Conservation (phyloP, 2,113 vertebrate genomes). For the Megalops atlanticus region DNA sequence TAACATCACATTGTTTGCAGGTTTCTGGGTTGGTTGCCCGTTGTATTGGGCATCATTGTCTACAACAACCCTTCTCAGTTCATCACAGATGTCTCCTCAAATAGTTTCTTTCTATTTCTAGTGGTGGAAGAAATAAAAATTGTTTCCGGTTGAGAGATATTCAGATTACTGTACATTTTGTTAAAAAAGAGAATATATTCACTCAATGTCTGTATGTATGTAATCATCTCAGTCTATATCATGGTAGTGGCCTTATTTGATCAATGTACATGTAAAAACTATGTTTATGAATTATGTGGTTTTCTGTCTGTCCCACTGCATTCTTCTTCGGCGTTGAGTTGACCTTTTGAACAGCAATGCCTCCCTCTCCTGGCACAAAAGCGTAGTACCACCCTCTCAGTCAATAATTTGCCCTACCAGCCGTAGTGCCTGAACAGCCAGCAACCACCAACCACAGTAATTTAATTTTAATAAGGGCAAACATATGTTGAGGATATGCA, state of each 20-base stretch:
- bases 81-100: neutral
- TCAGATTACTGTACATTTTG: too few relatives aligned
- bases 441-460: neutral
- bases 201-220: too few relatives aligned
- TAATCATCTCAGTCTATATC: neutral
- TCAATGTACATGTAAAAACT: neutral
- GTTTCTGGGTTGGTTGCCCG: neutral
- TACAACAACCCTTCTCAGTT: neutral
- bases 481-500: too few relatives aligned
- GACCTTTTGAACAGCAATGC: slow-evolving; percentile 35
- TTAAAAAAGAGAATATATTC: too few relatives aligned
- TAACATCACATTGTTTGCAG: neutral
- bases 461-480: neutral
- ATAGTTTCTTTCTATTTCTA: neutral
- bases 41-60: neutral
- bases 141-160: too few relatives aligned
- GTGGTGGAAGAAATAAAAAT: too few relatives aligned
- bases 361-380: slow-evolving; percentile 47
- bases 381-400: neutral
- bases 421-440: neutral
- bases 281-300: neutral
- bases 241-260: slow-evolving; percentile 13
- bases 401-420: neutral
- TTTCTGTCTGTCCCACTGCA: neutral
- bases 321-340: neutral